phyloP scores from a whole-genome alignment of 2,797 vertebrate species.

The Crocidura indochinensis region DNA sequence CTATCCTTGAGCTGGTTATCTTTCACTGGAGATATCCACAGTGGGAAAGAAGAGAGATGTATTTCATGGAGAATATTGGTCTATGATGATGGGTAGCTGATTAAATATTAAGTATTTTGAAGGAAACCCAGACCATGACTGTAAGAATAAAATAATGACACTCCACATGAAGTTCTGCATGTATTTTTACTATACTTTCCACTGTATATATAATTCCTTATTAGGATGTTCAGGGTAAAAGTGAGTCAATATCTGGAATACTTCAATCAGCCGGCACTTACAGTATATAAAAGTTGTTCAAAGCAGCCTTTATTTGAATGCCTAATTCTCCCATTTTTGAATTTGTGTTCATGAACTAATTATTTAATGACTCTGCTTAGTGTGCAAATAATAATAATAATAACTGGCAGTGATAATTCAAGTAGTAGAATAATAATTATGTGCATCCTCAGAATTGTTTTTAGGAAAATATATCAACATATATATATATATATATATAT shows the following conservation, averaged over 20 bases:
- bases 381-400: neutral
- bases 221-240: neutral
- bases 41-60: neutral
- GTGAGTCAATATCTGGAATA: neutral
- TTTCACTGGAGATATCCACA: too few species aligned
- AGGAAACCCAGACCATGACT: too few species aligned
- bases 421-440: neutral
- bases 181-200: neutral
- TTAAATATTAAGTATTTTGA: neutral
- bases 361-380: neutral
- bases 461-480: slow-evolving; percentile 20
- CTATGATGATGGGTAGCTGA: neutral
- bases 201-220: neutral
- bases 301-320: neutral
- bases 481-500: too few species aligned
- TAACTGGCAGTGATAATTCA: neutral
- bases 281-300: neutral
- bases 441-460: neutral
- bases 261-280: neutral
- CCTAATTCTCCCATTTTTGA: neutral
- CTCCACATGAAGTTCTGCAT: neutral
- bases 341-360: neutral
- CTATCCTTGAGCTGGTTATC: neutral
- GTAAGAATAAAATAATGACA: neutral
- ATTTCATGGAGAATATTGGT: too few species aligned